Evolutionary conservation across 2,888 invertebrate genomes (phyloP).

Genomic region (Sphaeridia pumilis): DNA sequence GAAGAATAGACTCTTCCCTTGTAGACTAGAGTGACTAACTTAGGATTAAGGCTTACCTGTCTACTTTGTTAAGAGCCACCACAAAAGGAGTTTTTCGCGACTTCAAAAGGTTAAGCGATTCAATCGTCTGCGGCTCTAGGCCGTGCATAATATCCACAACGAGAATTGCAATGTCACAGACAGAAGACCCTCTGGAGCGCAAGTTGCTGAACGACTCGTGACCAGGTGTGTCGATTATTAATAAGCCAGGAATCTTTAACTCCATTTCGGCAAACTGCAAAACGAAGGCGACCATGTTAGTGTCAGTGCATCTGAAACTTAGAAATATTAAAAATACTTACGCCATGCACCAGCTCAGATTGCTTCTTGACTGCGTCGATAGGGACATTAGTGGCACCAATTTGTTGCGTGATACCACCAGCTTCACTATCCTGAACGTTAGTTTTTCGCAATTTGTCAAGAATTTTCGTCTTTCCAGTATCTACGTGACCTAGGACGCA

Average conservation of each 20-base stretch:
- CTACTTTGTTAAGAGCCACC: slow-evolving; percentile 95
- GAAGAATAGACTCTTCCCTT: no score
- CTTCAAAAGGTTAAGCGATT: slow-evolving; percentile 89
- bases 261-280: slow-evolving; percentile 61
- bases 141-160: slow-evolving; percentile 99
- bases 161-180: slow-evolving; percentile 97
- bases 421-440: slow-evolving; percentile 93
- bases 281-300: no score
- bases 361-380: slow-evolving; percentile 90
- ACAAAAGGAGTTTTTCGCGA: slow-evolving; percentile 91
- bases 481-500: slow-evolving; percentile 99
- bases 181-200: slow-evolving; percentile 88
- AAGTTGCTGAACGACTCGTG: slow-evolving; percentile 99
- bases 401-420: slow-evolving; percentile 99
- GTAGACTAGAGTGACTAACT: no score
- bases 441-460: slow-evolving; percentile 84
- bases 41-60: no score
- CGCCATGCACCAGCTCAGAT: slow-evolving; percentile 83
- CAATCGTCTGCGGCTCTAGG: slow-evolving; percentile 94
- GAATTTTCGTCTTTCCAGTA: slow-evolving; percentile 95
- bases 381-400: slow-evolving; percentile 98
- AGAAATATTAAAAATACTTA: slow-evolving; percentile 44
- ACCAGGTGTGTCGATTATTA: slow-evolving; percentile 99
- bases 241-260: slow-evolving; percentile 81
- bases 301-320: slow-evolving; percentile 38